phyloP scores from a whole-genome alignment of 2,888 invertebrate species.

The Troides helena region DNA sequence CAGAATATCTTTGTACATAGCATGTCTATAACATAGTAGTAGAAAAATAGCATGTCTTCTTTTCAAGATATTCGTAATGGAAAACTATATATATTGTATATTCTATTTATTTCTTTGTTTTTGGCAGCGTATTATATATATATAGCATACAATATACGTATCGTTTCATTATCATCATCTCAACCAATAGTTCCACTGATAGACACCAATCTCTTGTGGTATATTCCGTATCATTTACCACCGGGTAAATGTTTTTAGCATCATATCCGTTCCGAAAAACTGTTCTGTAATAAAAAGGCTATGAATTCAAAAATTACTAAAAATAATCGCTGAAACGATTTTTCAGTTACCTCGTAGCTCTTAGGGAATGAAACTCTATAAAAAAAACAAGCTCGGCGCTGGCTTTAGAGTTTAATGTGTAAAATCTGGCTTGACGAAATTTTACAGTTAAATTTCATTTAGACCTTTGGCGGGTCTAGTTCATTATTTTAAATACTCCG shows the following conservation, averaged over 20 bases:
- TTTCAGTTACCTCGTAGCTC: neutral
- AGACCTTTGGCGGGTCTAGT: neutral
- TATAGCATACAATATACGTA: too few species aligned
- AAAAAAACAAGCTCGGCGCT: neutral
- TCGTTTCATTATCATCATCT: too few species aligned
- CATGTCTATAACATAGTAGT: too few species aligned
- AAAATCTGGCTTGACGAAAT: neutral
- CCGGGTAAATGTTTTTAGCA: neutral
- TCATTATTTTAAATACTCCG: neutral
- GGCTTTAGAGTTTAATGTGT: slow-evolving; percentile 1
- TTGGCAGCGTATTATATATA: too few species aligned
- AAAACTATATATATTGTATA: too few species aligned
- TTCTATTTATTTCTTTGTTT: too few species aligned
- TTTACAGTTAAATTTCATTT: neutral
- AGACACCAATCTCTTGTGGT: too few species aligned
- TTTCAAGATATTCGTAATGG: too few species aligned
- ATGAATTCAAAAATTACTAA: too few species aligned
- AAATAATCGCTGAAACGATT: neutral
- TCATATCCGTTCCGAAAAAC: neutral
- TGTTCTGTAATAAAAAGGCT: neutral
- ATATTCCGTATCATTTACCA: neutral
- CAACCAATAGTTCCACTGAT: too few species aligned
- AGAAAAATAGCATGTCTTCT: too few species aligned
- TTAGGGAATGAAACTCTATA: neutral
- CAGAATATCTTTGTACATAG: too few species aligned